Conservation (phyloP, 2,113 vertebrate genomes). For the Daphoenositta chrysoptera region DNA sequence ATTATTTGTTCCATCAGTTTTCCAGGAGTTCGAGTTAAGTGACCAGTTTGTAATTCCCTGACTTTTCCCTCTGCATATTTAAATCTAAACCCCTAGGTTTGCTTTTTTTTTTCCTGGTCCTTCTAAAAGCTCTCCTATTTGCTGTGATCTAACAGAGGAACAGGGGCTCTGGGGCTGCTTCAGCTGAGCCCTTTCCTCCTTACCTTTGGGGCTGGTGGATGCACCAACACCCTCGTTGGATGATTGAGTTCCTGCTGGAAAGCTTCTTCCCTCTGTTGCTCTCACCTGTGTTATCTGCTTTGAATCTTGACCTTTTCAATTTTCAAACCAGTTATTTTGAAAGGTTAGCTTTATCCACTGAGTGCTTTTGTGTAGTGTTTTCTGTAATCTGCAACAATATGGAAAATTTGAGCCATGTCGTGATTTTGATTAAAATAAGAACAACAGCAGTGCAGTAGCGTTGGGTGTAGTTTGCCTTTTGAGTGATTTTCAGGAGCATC, state of each 20-base stretch:
- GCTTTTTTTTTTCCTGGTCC: neutral
- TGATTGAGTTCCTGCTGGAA: neutral
- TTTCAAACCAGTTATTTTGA: neutral
- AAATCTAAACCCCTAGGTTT: neutral
- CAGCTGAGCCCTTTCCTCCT: neutral
- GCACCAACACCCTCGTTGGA: neutral
- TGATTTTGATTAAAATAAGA: neutral
- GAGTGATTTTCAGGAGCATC: neutral
- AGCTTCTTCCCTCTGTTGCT: neutral
- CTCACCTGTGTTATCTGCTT: neutral
- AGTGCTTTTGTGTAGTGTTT: neutral
- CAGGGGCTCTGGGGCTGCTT: neutral
- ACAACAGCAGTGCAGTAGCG: neutral
- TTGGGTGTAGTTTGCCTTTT: neutral
- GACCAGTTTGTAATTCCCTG: neutral
- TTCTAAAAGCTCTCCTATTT: neutral
- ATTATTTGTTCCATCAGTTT: slow-evolving; percentile 56
- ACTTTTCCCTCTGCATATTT: neutral
- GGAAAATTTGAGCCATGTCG: accelerated
- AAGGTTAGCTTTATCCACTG: neutral
- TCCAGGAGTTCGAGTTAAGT: neutral
- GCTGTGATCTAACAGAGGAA: neutral
- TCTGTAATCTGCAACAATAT: neutral
- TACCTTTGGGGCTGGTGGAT: neutral
- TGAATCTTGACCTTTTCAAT: neutral